Conservation (phyloP, 1,140 invertebrate species). For the Apis florea region DNA sequence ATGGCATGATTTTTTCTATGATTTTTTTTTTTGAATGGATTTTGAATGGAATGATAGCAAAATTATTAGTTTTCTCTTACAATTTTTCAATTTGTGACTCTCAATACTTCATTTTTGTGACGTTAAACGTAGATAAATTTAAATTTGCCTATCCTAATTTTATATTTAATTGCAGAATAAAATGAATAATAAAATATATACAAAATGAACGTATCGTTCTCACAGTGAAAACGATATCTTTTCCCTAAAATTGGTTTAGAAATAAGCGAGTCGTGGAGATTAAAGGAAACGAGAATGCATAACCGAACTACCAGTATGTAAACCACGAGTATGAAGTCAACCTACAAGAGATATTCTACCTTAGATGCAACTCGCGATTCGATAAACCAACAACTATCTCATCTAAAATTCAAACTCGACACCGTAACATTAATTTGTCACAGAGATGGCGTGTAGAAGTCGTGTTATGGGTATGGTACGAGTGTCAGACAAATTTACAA, state of each 20-base stretch:
- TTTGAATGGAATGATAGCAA: too few species aligned
- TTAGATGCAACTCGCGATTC: neutral
- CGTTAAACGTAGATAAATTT: too few species aligned
- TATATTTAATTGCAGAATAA: too few species aligned
- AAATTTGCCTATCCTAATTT: too few species aligned
- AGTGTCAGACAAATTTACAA: slow-evolving; percentile 2
- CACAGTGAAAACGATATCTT: too few species aligned
- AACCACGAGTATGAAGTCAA: neutral
- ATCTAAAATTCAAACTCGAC: slow-evolving; percentile 1
- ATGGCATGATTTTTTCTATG: too few species aligned
- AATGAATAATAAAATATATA: too few species aligned
- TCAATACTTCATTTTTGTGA: too few species aligned
- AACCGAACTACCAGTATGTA: neutral
- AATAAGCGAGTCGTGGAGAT: neutral
- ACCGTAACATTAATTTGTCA: neutral
- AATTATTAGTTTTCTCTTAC: too few species aligned
- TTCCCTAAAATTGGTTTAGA: neutral
- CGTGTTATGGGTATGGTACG: neutral
- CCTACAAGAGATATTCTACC: neutral
- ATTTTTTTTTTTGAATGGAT: too few species aligned
- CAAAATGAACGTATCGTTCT: too few species aligned
- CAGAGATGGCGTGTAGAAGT: neutral
- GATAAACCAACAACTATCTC: neutral
- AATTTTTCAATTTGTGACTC: too few species aligned
- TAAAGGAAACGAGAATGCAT: neutral